phyloP scores from a whole-genome alignment of 2,797 vertebrate species.

The Ataeniobius toweri region DNA sequence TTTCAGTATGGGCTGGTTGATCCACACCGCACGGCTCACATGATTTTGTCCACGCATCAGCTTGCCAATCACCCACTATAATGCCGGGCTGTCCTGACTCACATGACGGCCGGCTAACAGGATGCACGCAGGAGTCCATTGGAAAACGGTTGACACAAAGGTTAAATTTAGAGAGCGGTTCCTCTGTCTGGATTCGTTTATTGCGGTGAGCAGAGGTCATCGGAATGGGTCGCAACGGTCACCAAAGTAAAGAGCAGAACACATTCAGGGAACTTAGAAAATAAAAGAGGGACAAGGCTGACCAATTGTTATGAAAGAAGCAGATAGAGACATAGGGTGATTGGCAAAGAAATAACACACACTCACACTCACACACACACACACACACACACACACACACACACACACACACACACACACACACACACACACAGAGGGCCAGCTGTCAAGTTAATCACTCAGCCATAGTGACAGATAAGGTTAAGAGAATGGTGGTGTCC shows the following conservation, averaged over 20 bases:
- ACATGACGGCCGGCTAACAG: constrained; percentile 72
- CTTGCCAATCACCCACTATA: constrained; percentile 73
- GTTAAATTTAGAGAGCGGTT: constrained; percentile 76
- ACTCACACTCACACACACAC: constrained; percentile 28
- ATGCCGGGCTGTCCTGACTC: constrained; percentile 76
- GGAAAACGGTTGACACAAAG: constrained; percentile 68
- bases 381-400: constrained; percentile 33
- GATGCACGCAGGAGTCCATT: constrained; percentile 47
- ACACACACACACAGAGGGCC: constrained; percentile 60
- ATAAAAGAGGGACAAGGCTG: constrained; percentile 7
- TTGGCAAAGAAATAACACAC: constrained; percentile 25
- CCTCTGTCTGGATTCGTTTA: constrained; percentile 51
- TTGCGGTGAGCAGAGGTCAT: constrained; percentile 66
- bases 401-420: constrained; percentile 31
- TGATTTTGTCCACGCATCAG: constrained; percentile 68
- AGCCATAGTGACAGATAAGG: constrained; percentile 88
- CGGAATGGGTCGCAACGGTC: constrained; percentile 81
- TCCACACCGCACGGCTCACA: constrained; percentile 68
- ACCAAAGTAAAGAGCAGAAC: constrained; percentile 44
- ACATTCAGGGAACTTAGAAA: constrained; percentile 9
- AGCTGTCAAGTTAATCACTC: constrained; percentile 90
- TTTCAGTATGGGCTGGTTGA: constrained; percentile 53
- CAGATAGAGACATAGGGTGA: constrained; percentile 18
- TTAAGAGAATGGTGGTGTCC: constrained; percentile 80
- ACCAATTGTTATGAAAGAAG: constrained; percentile 21